Percentiles rank a stretch among this genome's conserved stretches.
These are phyloP conservation scores for Nemotelus nigrinus DNA, from an alignment of 2,888 invertebrate species.

Conservation along the genomic window DNA sequence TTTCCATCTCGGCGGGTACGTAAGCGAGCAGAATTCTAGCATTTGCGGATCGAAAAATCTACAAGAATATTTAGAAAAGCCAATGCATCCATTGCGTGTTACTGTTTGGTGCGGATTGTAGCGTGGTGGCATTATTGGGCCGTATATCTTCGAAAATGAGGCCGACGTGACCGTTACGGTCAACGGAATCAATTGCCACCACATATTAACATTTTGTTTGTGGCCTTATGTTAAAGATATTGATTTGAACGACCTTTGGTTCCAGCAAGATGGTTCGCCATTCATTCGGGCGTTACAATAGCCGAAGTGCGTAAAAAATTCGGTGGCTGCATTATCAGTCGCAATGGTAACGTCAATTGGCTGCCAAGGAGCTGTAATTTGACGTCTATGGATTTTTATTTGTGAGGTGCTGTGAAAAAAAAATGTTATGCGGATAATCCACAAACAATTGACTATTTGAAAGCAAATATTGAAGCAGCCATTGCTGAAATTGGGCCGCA, in stretches of 20 bases:
- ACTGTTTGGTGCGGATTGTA: no score
- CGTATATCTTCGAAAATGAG: background rate
- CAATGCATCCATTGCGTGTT: no score
- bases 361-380: conserved; percentile 52
- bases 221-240: background rate
- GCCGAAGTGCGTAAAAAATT: conserved; percentile 21
- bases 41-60: no score
- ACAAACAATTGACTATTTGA: conserved; percentile 43
- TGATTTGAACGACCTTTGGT: conserved; percentile 5
- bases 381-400: conserved; percentile 49
- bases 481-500: background rate
- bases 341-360: conserved; percentile 51
- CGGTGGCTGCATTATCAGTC: conserved; percentile 46
- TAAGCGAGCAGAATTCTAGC: no score
- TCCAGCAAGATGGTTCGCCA: background rate
- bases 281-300: conserved; percentile 10
- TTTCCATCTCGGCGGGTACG: no score
- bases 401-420: conserved; percentile 37
- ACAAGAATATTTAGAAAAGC: no score
- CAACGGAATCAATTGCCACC: background rate
- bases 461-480: conserved; percentile 36
- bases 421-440: conserved; percentile 45
- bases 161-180: background rate
- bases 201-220: background rate
- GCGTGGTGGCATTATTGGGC: background rate